These are phyloP conservation scores for Tiaroga cobitis DNA, from an alignment of 2,797 vertebrate genomes.

Conservation along the genomic window DNA sequence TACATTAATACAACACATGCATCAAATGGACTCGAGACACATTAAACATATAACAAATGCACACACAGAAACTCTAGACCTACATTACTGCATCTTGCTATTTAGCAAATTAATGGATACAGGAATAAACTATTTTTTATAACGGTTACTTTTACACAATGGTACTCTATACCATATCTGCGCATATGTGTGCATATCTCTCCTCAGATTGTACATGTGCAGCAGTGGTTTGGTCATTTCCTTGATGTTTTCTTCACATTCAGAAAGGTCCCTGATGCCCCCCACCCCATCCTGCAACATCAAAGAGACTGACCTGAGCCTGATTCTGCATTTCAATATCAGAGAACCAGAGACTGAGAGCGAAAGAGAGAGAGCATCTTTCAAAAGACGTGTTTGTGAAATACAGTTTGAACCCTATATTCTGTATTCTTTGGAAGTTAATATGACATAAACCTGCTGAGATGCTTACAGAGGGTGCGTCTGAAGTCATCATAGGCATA, in stretches of 20 bases:
- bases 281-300: background rate
- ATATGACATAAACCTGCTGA: background rate
- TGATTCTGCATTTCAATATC: slow-evolving; percentile 3
- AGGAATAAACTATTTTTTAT: too few species aligned
- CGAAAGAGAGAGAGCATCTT: background rate
- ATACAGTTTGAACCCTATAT: background rate
- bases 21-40: too few species aligned
- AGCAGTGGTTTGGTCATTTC: slow-evolving; percentile 22
- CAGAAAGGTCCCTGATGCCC: slow-evolving; percentile 7
- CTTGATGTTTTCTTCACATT: slow-evolving; percentile 30
- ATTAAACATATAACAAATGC: too few species aligned
- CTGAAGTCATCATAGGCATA: slow-evolving; percentile 2
- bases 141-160: too few species aligned
- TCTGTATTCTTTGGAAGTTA: background rate
- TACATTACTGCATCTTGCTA: too few species aligned
- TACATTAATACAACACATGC: too few species aligned
- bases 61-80: too few species aligned
- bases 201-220: slow-evolving; percentile 8
- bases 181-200: slow-evolving; percentile 1
- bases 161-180: too few species aligned
- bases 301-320: background rate
- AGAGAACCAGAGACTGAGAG: background rate
- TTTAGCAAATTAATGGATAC: too few species aligned
- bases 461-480: background rate
- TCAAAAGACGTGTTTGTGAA: background rate